Conservation (phyloP, 2,797 vertebrate genomes). For the Amphiprion clarkii region DNA sequence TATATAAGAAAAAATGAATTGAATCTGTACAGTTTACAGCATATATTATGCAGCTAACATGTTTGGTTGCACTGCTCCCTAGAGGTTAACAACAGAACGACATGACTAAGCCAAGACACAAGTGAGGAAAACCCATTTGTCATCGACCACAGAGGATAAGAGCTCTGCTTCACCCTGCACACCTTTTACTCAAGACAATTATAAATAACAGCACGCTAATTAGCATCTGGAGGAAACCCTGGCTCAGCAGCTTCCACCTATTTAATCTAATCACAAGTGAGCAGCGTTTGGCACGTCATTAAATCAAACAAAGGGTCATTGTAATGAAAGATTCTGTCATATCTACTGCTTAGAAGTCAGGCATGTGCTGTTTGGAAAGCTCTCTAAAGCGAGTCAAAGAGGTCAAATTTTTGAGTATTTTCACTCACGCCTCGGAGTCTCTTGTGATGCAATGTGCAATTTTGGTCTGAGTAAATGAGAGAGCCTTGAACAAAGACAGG, state of each 20-base stretch:
- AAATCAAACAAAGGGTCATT: slow-evolving; percentile 11
- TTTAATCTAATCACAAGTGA: slow-evolving; percentile 46
- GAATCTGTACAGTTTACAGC: background rate
- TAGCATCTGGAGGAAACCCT: slow-evolving; percentile 57
- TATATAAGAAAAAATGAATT: background rate
- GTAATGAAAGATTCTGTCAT: background rate
- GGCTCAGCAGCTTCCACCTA: slow-evolving; percentile 52
- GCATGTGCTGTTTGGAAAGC: background rate
- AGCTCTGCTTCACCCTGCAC: slow-evolving; percentile 44
- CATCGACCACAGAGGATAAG: slow-evolving; percentile 35
- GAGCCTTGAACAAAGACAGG: slow-evolving; percentile 71
- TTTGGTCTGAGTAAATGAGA: slow-evolving; percentile 68
- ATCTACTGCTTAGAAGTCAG: slow-evolving; percentile 2
- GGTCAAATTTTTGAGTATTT: slow-evolving; percentile 41
- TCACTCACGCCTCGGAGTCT: slow-evolving; percentile 38
- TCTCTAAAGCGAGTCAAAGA: slow-evolving; percentile 28
- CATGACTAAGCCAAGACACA: slow-evolving; percentile 6
- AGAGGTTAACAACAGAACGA: slow-evolving; percentile 39
- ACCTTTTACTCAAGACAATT: slow-evolving; percentile 65
- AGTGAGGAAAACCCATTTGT: slow-evolving; percentile 52
- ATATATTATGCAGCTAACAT: background rate
- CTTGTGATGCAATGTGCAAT: slow-evolving; percentile 64
- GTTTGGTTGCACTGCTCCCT: slow-evolving; percentile 60
- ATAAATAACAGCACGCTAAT: slow-evolving; percentile 60
- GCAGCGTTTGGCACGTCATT: slow-evolving; percentile 30